Conservation (phyloP, 92 coral and sea anemone genomes). For the Zoanthus sociatus region DNA sequence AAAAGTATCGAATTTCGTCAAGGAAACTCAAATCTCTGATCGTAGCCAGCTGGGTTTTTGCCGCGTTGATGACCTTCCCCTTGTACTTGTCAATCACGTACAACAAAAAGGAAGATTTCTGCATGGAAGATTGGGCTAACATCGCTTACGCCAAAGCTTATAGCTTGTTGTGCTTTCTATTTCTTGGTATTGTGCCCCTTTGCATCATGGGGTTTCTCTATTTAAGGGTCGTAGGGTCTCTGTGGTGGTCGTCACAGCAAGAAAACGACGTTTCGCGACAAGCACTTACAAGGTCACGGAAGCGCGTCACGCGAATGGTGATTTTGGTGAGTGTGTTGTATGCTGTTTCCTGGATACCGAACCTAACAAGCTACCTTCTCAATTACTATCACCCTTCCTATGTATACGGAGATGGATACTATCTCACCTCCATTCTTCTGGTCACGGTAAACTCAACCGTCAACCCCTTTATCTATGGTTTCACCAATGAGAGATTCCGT, state of each 20-base stretch:
- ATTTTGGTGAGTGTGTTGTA: slow-evolving; percentile 70
- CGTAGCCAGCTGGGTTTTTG: slow-evolving; percentile 31
- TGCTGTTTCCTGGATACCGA: slow-evolving; percentile 72
- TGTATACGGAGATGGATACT: slow-evolving; percentile 57
- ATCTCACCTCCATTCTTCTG: slow-evolving; percentile 69
- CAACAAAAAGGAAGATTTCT: slow-evolving; percentile 18
- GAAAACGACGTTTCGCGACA: slow-evolving; percentile 30
- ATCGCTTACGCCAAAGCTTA: slow-evolving; percentile 43
- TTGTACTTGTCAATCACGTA: slow-evolving; percentile 36
- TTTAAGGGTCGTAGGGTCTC: not conserved
- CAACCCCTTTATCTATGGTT: slow-evolving; percentile 75
- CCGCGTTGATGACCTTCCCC: slow-evolving; percentile 38
- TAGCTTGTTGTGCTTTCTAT: slow-evolving; percentile 42
- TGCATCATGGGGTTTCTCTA: slow-evolving; percentile 33
- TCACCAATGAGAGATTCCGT: slow-evolving; percentile 62
- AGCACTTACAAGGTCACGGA: slow-evolving; percentile 64
- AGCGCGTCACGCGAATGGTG: slow-evolving; percentile 77
- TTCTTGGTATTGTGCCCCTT: slow-evolving; percentile 36
- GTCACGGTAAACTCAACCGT: slow-evolving; percentile 74
- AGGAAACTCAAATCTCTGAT: slow-evolving; percentile 20
- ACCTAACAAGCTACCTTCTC: slow-evolving; percentile 64
- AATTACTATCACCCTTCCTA: slow-evolving; percentile 62
- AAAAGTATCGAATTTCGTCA: not conserved
- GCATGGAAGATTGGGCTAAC: slow-evolving; percentile 40
- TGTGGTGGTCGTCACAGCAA: slow-evolving; percentile 11